Evolutionary conservation across 1,140 invertebrate genomes (phyloP), one percentile per base, ranked within the genome.

Genomic region (Trichogramma pretiosum): DNA sequence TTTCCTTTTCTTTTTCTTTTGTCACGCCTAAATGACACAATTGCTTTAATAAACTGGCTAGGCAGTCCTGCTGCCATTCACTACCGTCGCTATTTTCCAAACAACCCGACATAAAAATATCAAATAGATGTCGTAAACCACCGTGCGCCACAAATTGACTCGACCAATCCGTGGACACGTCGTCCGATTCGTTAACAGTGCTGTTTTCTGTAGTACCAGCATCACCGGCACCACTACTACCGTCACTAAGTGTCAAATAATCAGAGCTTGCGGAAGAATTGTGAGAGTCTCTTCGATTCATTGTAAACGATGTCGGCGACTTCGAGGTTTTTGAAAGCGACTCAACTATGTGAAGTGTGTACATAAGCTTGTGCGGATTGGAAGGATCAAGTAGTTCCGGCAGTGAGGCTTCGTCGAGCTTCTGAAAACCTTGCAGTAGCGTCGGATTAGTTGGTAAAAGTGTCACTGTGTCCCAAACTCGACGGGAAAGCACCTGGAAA

Each of bases 61-160:
- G 71, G 64, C 91, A 94, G 60, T 96, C 93, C 67, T 94, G 91
- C 44, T 90, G 84, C 93, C 93, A 95, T 70, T 95, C 87, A 55
- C 82, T 87, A 33, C 85, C 78, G 46, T 86, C 78, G 37, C 77
- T 79, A 34, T 80, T 76, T 14, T 78, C 64, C 5, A 69, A 49
- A 37, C 57, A 77, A 61, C 86, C 89, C 17, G 84, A 90, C 77
- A 90, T 85, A 65, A 96, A 92, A 48, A 95, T 93, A 64, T 91
- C 86, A 65, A 92, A 93, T 1, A 95, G 71, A 68, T 93, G 83
- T 35, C 84, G 77, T 21, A 96, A 62, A 2, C 92, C 92, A 22
- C 90, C 90, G 56, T 85, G 82, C 54, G 87, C 81, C 16, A 93
- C 84, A 63, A 95, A 95, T 46, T 83, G 64, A 26, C 82, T 77